These are phyloP conservation scores for Conistra vaccinii DNA, from an alignment of 2,888 invertebrate species.

Conservation along the genomic window DNA sequence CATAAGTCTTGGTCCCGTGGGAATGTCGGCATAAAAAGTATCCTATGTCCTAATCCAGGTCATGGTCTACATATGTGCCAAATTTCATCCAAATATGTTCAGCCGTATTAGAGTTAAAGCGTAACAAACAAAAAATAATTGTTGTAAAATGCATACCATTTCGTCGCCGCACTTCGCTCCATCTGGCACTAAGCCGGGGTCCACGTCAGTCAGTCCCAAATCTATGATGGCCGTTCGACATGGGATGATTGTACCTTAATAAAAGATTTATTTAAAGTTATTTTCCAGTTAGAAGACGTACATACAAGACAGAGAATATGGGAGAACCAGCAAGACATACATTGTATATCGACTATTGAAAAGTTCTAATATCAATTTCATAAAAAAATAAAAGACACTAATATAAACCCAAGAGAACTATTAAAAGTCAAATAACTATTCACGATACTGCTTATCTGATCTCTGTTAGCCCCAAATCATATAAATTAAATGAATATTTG, in stretches of 20 bases:
- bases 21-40: too few species aligned
- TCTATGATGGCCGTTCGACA: conserved; percentile 98
- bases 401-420: too few species aligned
- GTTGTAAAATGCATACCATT: conserved; percentile 89
- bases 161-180: conserved; percentile 97
- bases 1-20: too few species aligned
- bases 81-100: too few species aligned
- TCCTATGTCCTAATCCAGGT: too few species aligned
- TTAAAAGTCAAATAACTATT: too few species aligned
- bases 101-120: too few species aligned
- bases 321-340: background rate
- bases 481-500: too few species aligned
- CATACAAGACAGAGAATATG: background rate
- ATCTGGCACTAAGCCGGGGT: conserved; percentile 98
- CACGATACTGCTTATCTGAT: background rate
- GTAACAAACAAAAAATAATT: too few species aligned
- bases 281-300: background rate
- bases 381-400: too few species aligned
- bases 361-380: background rate
- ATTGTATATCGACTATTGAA: background rate
- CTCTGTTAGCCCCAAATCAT: too few species aligned
- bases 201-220: conserved; percentile 96
- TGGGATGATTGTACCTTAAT: conserved; percentile 93
- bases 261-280: conserved; percentile 8
- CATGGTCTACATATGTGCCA: too few species aligned